A percentile compares a stretch with the other conserved stretches of the same genome.
phyloP scores from a whole-genome alignment of 2,888 invertebrate genomes.

The Empis livida region DNA sequence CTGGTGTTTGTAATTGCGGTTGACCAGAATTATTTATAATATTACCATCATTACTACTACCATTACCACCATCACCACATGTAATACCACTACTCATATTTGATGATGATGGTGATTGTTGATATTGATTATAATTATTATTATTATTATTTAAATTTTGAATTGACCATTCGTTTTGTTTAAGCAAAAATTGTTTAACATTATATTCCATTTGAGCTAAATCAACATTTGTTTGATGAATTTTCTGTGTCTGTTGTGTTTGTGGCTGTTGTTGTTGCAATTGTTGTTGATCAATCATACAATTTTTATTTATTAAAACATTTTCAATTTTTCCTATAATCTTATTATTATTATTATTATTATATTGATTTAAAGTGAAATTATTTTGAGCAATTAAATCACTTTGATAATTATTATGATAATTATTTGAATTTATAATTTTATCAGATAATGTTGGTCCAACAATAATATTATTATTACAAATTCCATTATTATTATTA shows the following conservation, averaged over 20 bases:
- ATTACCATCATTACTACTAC: neutral
- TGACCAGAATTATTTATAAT: neutral
- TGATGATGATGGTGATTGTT: constrained; percentile 3
- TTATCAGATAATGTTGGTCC: constrained; percentile 36
- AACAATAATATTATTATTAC: constrained; percentile 33
- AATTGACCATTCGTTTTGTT: constrained; percentile 39
- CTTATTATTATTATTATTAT: constrained; percentile 4
- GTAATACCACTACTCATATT: constrained; percentile 6
- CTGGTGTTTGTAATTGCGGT: constrained; percentile 6
- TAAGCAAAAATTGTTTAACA: constrained; percentile 59
- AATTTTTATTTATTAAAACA: neutral
- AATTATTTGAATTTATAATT: constrained; percentile 25
- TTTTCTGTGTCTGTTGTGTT: neutral
- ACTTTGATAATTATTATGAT: constrained; percentile 14
- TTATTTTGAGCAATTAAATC: constrained; percentile 9
- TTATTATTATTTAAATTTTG: constrained; percentile 15
- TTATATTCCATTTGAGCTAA: constrained; percentile 64
- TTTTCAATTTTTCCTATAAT: neutral
- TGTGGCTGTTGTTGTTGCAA: neutral
- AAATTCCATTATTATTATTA: constrained; percentile 30
- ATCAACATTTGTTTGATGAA: constrained; percentile 36
- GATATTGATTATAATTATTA: constrained; percentile 1
- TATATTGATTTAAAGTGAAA: constrained; percentile 3
- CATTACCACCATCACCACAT: neutral
- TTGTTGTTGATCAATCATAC: constrained; percentile 9